These are phyloP conservation scores for Rhopalosiphum maidis DNA, from an alignment of 1,140 invertebrate genomes.

Conservation along the genomic window DNA sequence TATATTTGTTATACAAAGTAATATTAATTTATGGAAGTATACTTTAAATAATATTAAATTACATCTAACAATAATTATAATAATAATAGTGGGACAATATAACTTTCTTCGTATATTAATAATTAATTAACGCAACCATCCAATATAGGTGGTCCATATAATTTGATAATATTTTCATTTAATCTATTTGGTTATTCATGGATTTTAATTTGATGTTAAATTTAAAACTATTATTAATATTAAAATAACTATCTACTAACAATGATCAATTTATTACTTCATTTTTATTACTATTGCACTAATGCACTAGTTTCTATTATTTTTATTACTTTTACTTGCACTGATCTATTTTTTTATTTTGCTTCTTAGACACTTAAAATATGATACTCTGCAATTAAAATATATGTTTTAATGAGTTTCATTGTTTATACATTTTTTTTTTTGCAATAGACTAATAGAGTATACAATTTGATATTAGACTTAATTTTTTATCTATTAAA, in stretches of 20 bases:
- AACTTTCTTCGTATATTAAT: slow-evolving; percentile 20
- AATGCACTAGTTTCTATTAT: slow-evolving; percentile 43
- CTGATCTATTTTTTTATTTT: not conserved
- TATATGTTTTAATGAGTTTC: not conserved
- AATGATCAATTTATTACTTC: slow-evolving; percentile 51
- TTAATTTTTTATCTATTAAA: not conserved
- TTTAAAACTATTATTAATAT: slow-evolving; percentile 32
- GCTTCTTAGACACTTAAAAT: not conserved
- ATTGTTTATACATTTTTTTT: not conserved
- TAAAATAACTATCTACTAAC: slow-evolving; percentile 47
- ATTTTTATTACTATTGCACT: slow-evolving; percentile 45
- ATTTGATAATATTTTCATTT: slow-evolving; percentile 43
- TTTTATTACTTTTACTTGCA: slow-evolving; percentile 22
- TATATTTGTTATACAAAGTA: not conserved
- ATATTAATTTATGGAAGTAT: not conserved
- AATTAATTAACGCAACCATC: slow-evolving; percentile 58
- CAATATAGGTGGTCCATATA: slow-evolving; percentile 48
- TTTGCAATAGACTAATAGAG: not conserved
- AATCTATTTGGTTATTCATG: slow-evolving; percentile 25
- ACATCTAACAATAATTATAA: slow-evolving; percentile 3
- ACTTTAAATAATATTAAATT: slow-evolving; percentile 34
- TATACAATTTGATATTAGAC: not conserved
- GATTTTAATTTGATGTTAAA: slow-evolving; percentile 35
- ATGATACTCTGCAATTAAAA: not conserved
- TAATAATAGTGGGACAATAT: slow-evolving; percentile 38